Conservation (phyloP, 1,140 invertebrate genomes). For the Ceratosolen solmsi region DNA sequence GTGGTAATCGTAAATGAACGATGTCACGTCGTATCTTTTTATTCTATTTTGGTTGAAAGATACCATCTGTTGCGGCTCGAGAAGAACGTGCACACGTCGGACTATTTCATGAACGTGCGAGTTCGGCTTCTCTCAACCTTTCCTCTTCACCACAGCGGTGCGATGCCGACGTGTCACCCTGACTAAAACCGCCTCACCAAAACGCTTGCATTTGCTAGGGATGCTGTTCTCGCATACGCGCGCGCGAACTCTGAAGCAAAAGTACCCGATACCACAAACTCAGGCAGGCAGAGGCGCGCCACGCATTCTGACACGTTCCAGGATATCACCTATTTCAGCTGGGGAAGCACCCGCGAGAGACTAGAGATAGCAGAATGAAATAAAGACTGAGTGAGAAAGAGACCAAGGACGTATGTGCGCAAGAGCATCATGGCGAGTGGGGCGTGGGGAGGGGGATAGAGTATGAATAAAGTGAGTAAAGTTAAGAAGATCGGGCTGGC, state of each 20-base stretch:
- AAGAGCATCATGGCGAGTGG: no score
- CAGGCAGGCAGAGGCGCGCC: slow-evolving; percentile 29
- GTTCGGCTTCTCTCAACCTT: slow-evolving; percentile 46
- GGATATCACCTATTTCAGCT: slow-evolving; percentile 54
- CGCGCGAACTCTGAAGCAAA: slow-evolving; percentile 41
- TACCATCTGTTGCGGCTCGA: slow-evolving; percentile 52
- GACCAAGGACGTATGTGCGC: no score
- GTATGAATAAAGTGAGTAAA: no score
- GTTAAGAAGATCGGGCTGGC: no score
- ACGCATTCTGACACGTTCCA: slow-evolving; percentile 57
- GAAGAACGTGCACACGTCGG: slow-evolving; percentile 34
- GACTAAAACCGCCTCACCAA: neutral
- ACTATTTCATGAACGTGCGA: slow-evolving; percentile 52
- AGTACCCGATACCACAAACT: slow-evolving; percentile 48
- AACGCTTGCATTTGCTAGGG: neutral
- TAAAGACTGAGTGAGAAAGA: slow-evolving; percentile 33
- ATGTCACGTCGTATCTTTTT: slow-evolving; percentile 26
- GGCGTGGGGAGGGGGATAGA: no score
- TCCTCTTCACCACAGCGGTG: no score
- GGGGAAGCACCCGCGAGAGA: no score
- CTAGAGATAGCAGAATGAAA: no score
- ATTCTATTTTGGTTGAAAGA: slow-evolving; percentile 44
- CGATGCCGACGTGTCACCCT: neutral
- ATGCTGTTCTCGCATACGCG: neutral
- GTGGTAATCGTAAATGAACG: neutral